Conservation (phyloP, 2,113 vertebrate species). For the Oryzias melastigma region DNA sequence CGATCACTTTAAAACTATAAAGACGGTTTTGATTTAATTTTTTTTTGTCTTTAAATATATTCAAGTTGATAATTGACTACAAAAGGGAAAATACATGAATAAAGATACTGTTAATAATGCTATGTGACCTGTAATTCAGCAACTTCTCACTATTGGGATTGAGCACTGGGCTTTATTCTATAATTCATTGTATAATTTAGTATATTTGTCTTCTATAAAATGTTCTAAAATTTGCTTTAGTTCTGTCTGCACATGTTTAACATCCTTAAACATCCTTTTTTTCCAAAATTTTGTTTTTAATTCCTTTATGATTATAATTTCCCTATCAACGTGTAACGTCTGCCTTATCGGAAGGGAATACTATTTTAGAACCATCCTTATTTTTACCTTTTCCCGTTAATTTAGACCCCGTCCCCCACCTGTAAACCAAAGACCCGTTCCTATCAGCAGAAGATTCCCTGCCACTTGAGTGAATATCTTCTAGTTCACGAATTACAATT, state of each 20-base stretch:
- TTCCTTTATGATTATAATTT: background rate
- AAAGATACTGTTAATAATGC: too few species aligned
- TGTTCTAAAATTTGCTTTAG: constrained; percentile 15
- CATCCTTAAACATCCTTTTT: constrained; percentile 24
- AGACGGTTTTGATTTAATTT: background rate
- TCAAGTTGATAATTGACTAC: background rate
- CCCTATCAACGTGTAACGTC: background rate
- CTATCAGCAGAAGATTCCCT: constrained; percentile 24
- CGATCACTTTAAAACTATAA: background rate
- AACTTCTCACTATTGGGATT: constrained; percentile 29
- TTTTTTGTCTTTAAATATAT: background rate
- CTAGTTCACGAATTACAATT: constrained; percentile 17
- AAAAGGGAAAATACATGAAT: too few species aligned
- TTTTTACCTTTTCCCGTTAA: constrained; percentile 8
- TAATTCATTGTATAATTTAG: constrained; percentile 15
- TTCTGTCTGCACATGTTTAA: constrained; percentile 1
- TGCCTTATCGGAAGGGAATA: background rate
- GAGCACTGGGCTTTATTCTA: constrained; percentile 10
- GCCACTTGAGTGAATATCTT: constrained; percentile 26
- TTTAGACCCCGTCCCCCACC: constrained; percentile 26
- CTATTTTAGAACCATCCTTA: constrained; percentile 12
- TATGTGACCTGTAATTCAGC: background rate
- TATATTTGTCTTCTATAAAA: constrained; percentile 3
- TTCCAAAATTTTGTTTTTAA: constrained; percentile 5
- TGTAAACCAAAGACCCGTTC: constrained; percentile 54